Base-by-base conservation (phyloP, 53 echinoderm and acorn worm species). In the Crossaster papposus region DNA sequence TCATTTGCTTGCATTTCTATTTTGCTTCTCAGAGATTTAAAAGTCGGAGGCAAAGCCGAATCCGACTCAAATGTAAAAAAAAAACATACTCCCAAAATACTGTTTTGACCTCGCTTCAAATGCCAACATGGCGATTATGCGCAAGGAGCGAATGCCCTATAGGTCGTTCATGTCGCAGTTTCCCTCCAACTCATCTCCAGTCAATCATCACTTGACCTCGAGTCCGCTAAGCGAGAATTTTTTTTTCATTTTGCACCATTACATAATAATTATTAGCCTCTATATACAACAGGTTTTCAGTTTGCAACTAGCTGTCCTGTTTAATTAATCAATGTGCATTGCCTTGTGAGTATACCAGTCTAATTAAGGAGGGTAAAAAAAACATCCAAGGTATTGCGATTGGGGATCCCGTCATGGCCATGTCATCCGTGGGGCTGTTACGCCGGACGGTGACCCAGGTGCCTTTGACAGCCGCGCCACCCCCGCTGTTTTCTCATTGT, bases 401-500 rank as follows among this genome's bases (percentile, higher is more conserved):
- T 44, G 5, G 44, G 37, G 30, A 85, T 72, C 53, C 53, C 18
- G 28, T 28, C 72, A 85, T 52, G 51, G 85, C 85, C 73, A 52
- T 73, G 13, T 72, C 20, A 29, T 20, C 37, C 29, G 17, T 83
- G 36, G 83, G 22, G 20, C 28, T 13, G 29, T 83, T 70, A 37
- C 65, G n/a, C n/a, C n/a, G n/a, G n/a, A 36, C 26, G 83, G 31
- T 70, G 51, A 10, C 24, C 36, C 68, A 44, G 50, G 6, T 35
- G 58, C 31, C 83, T 70, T 83, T 83, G 65, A 44, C 65, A 12
- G 50, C 68, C n/a, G 26, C 11, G 72, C 73, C 73, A 50, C 30
- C n/a, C 85, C 85, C 85, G 74, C 72, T 85, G 85, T 72, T 85
- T 22, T 12, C 38, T n/a, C 37, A 70, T 83, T 83, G 83, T 83